Evolutionary conservation across 2,888 invertebrate genomes (phyloP).

Genomic region (Steromphala cineraria): DNA sequence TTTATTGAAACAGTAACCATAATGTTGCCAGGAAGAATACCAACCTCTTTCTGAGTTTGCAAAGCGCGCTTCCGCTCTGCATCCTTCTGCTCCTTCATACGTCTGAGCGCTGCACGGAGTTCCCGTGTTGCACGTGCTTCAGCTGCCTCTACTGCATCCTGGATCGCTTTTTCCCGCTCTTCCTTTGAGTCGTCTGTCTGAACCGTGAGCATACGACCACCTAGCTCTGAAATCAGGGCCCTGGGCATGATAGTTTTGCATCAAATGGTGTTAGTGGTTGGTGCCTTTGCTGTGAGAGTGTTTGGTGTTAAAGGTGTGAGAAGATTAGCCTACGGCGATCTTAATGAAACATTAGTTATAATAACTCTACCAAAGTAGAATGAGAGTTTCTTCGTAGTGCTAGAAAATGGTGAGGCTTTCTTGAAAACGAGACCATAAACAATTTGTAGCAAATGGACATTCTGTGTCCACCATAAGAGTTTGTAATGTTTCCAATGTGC

Average conservation of each 20-base stretch:
- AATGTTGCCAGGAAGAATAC: background rate
- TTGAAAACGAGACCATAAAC: too few species aligned
- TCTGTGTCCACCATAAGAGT: too few species aligned
- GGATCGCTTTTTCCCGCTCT: slow-evolving; percentile 58
- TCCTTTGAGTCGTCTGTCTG: slow-evolving; percentile 59
- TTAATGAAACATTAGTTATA: too few species aligned
- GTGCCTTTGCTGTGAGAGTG: background rate
- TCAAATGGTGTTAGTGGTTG: background rate
- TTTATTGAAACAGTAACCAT: background rate
- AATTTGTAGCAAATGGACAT: too few species aligned
- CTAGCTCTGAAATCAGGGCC: slow-evolving; percentile 44
- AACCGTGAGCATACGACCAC: slow-evolving; percentile 49
- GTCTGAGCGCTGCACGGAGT: slow-evolving; percentile 60
- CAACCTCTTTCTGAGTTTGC: slow-evolving; percentile 63
- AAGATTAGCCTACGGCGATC: too few species aligned
- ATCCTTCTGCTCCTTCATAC: slow-evolving; percentile 58
- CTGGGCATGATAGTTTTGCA: background rate
- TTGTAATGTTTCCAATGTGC: too few species aligned
- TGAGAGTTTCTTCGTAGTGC: too few species aligned
- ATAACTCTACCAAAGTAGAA: too few species aligned
- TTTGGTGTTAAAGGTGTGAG: too few species aligned
- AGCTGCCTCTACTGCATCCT: slow-evolving; percentile 59
- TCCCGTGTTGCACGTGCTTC: slow-evolving; percentile 65
- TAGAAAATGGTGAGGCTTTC: too few species aligned
- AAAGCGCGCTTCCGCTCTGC: slow-evolving; percentile 61